Conservation (phyloP, 2,113 vertebrate species). For the Sylvietta virens region DNA sequence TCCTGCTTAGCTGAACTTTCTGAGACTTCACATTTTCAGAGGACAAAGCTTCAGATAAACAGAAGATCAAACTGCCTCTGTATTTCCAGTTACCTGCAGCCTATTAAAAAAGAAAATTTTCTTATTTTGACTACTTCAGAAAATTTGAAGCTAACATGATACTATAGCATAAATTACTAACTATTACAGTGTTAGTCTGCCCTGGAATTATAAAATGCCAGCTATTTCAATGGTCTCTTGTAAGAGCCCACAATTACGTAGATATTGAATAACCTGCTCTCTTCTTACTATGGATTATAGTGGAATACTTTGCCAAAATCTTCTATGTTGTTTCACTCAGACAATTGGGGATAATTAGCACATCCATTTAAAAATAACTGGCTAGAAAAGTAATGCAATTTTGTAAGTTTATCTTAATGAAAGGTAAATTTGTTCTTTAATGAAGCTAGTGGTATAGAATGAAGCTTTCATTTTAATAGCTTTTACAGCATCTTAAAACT, state of each 20-base stretch:
- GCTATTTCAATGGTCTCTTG: not conserved
- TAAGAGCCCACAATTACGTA: not conserved
- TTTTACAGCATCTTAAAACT: not conserved
- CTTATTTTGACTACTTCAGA: not conserved
- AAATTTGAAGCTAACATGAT: not conserved
- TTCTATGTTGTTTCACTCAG: not conserved
- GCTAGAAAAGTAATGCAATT: not conserved
- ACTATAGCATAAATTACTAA: not conserved
- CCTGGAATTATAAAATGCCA: not conserved
- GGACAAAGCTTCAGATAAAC: not conserved
- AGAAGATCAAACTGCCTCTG: not conserved
- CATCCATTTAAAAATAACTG: not conserved
- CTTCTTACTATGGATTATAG: not conserved
- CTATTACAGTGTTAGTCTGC: not conserved
- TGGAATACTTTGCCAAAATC: not conserved
- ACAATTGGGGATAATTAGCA: not conserved
- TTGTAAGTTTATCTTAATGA: not conserved
- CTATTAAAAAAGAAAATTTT: not conserved
- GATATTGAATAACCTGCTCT: not conserved
- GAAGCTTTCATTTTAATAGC: not conserved
- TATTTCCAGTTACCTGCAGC: not conserved
- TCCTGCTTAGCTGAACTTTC: not conserved
- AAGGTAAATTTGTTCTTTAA: not conserved
- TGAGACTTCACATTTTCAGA: not conserved
- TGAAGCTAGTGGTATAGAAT: not conserved